Percentiles rank a stretch among this genome's conserved stretches.
phyloP scores from a whole-genome alignment of 2,113 vertebrate genomes.

The Psammodynastes pulverulentus region DNA sequence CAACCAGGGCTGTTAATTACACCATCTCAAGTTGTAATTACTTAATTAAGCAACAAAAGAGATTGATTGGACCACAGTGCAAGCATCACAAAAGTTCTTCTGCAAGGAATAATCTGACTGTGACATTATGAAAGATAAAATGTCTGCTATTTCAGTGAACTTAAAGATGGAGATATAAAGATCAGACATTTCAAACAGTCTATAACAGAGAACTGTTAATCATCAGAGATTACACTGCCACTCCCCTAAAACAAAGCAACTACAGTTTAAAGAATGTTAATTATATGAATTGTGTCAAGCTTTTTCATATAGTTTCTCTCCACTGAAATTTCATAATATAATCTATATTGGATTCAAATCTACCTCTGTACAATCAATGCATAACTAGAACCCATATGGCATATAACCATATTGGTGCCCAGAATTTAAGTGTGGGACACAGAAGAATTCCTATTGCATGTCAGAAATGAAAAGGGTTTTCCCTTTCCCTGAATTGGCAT shows the following conservation, averaged over 20 bases:
- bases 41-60: conserved; percentile 74
- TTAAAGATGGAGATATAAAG: conserved; percentile 11
- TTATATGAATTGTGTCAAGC: neutral
- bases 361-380: neutral
- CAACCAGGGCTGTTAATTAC: conserved; percentile 73
- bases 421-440: neutral
- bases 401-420: neutral
- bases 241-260: neutral
- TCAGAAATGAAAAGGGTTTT: neutral
- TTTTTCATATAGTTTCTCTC: neutral
- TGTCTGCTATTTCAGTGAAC: conserved; percentile 37
- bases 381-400: neutral
- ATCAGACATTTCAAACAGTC: neutral
- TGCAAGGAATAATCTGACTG: conserved; percentile 59
- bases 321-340: neutral
- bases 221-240: neutral
- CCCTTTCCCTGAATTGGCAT: neutral
- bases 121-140: conserved; percentile 67
- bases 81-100: conserved; percentile 64
- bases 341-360: neutral
- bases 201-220: neutral
- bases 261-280: neutral
- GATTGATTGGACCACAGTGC: conserved; percentile 70
- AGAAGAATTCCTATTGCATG: neutral
- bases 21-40: conserved; percentile 66